Percentiles rank a stretch among this genome's conserved stretches.
phyloP scores from a whole-genome alignment of 1,140 invertebrate genomes.

The Drosophila quadrilineata region DNA sequence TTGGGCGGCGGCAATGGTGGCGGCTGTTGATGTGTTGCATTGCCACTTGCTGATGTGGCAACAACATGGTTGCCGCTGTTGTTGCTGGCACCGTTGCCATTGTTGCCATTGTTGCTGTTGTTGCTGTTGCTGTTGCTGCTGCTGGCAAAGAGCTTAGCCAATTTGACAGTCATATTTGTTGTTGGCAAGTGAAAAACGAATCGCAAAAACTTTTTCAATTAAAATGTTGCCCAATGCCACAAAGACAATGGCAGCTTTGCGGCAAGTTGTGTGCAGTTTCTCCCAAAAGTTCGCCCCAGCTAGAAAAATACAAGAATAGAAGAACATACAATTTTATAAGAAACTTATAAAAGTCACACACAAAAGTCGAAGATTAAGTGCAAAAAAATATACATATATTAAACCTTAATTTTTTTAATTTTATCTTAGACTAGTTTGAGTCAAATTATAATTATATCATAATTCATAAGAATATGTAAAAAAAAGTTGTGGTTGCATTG shows the following conservation, averaged over 20 bases:
- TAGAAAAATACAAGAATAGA: too few relatives aligned
- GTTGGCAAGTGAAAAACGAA: too few relatives aligned
- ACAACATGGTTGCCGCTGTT: not conserved
- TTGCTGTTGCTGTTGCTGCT: not conserved
- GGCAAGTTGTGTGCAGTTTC: conserved; percentile 10
- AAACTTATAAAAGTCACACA: too few relatives aligned
- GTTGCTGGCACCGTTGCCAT: not conserved
- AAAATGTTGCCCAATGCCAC: conserved; percentile 56
- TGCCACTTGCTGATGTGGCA: not conserved
- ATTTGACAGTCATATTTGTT: conserved; percentile 72
- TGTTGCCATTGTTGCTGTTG: not conserved
- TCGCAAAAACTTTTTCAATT: conserved; percentile 68
- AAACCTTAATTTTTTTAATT: too few relatives aligned
- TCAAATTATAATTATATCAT: too few relatives aligned
- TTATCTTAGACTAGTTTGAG: too few relatives aligned
- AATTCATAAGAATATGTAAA: too few relatives aligned
- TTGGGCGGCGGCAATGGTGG: conserved; percentile 60
- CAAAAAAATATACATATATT: too few relatives aligned
- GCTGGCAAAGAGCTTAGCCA: conserved; percentile 65
- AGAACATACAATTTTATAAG: too few relatives aligned
- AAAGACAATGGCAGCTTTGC: conserved; percentile 50
- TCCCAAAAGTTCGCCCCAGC: not conserved
- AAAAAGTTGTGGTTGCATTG: too few relatives aligned
- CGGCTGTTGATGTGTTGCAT: conserved; percentile 18
- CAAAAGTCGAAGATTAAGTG: too few relatives aligned